Evolutionary conservation across 2,888 invertebrate species (phyloP).

Genomic region (Macropis europaea): DNA sequence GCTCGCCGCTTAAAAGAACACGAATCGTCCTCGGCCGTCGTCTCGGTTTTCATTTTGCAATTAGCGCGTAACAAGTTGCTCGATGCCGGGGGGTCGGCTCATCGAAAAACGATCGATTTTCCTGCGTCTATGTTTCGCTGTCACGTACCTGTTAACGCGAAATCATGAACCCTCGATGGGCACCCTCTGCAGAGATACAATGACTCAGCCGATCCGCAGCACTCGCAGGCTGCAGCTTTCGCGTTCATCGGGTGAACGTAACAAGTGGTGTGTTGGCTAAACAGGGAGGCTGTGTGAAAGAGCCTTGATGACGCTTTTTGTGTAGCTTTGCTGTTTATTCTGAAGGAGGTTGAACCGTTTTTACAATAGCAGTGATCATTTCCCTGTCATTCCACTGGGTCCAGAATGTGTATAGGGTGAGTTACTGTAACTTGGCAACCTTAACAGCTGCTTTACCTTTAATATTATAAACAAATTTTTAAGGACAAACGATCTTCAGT

Average conservation of each 20-base stretch:
- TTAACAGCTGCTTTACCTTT: too few species aligned
- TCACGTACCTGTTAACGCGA: not conserved
- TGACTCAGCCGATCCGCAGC: slow-evolving; percentile 26
- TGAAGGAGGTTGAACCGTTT: too few species aligned
- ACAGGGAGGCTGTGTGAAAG: too few species aligned
- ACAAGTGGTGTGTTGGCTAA: too few species aligned
- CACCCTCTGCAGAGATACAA: not conserved
- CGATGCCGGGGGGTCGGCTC: not conserved
- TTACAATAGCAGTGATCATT: too few species aligned
- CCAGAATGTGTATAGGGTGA: too few species aligned
- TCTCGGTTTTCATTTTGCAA: slow-evolving; percentile 1
- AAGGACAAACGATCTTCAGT: too few species aligned
- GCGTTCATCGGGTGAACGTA: not conserved
- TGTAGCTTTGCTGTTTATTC: too few species aligned
- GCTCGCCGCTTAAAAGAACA: not conserved
- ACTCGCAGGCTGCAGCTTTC: slow-evolving; percentile 14
- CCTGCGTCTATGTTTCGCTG: not conserved
- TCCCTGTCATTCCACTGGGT: too few species aligned
- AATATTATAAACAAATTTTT: too few species aligned
- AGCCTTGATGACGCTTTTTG: too few species aligned
- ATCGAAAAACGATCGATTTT: slow-evolving; percentile 1
- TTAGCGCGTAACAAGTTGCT: not conserved
- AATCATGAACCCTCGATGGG: not conserved
- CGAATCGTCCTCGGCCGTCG: not conserved
- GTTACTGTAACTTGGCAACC: too few species aligned